Conservation (phyloP, 2,797 vertebrate species). For the Falco concolor region DNA sequence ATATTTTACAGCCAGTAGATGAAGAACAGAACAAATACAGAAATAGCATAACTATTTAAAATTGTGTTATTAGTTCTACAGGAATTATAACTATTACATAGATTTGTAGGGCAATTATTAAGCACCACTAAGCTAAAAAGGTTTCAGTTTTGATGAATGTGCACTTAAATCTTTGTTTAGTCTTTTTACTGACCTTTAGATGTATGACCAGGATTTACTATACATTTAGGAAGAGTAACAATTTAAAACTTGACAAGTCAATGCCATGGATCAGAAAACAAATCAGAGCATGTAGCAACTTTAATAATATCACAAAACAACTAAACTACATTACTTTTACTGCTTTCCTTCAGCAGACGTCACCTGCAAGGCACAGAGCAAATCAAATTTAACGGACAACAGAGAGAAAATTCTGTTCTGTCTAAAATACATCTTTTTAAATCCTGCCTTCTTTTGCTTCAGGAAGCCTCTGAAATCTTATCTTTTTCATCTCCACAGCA, state of each 20-base stretch:
- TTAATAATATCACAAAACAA: neutral
- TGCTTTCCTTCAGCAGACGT: neutral
- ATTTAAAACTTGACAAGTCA: neutral
- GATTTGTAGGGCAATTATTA: neutral
- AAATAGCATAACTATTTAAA: neutral
- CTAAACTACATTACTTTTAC: neutral
- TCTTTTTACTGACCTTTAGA: neutral
- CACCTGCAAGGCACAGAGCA: neutral
- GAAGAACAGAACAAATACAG: neutral
- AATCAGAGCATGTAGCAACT: neutral
- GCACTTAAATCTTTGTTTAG: neutral
- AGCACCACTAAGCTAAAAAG: neutral
- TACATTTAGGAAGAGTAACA: neutral
- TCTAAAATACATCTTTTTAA: neutral
- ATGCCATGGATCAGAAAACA: neutral
- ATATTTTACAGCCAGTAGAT: neutral
- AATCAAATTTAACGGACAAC: neutral
- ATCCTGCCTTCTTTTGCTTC: neutral
- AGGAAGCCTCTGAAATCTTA: neutral
- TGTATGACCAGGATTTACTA: neutral
- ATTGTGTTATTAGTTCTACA: neutral
- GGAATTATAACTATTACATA: neutral
- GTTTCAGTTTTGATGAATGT: neutral
- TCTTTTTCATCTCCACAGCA: neutral
- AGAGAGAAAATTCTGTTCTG: neutral